Evolutionary conservation across 2,888 invertebrate genomes (phyloP).

Genomic region (Leptarthrus brevirostris): DNA sequence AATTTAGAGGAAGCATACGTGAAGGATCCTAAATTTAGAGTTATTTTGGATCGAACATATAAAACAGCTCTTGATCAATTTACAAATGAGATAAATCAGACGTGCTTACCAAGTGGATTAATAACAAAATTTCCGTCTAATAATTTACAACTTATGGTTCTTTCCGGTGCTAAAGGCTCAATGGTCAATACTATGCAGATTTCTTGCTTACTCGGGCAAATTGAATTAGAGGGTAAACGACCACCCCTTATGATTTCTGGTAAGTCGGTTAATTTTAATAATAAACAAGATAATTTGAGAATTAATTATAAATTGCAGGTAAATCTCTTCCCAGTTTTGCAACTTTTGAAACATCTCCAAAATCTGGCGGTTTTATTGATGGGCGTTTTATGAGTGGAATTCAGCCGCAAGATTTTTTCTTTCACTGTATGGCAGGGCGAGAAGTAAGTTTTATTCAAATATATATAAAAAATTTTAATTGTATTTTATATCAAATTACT

Average conservation of each 20-base stretch:
- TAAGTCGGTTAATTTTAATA: conserved; percentile 2
- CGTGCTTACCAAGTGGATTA: conserved; percentile 86
- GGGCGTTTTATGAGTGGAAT: conserved; percentile 99
- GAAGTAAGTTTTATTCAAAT: conserved; percentile 75
- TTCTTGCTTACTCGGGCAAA: conserved; percentile 96
- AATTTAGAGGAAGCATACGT: conserved; percentile 78
- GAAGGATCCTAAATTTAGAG: conserved; percentile 80
- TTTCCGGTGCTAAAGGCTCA: conserved; percentile 99
- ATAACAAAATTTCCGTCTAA: conserved; percentile 91
- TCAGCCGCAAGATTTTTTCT: conserved; percentile 97
- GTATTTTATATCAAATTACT: too few species aligned
- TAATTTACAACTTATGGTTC: conserved; percentile 98
- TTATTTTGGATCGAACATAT: conserved; percentile 84
- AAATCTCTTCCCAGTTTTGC: conserved; percentile 92
- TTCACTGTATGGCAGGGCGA: conserved; percentile 99
- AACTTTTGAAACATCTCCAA: conserved; percentile 86
- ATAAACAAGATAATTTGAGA: not conserved
- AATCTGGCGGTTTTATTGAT: conserved; percentile 96
- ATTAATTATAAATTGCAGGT: conserved; percentile 67
- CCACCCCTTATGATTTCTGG: conserved; percentile 92
- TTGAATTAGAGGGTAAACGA: conserved; percentile 97
- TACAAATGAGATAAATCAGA: conserved; percentile 90
- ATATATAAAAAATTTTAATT: too few species aligned
- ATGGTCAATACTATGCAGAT: conserved; percentile 99
- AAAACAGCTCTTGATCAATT: conserved; percentile 83